Base-by-base conservation (phyloP, 2,888 invertebrate genomes). In the Nezara viridula region DNA sequence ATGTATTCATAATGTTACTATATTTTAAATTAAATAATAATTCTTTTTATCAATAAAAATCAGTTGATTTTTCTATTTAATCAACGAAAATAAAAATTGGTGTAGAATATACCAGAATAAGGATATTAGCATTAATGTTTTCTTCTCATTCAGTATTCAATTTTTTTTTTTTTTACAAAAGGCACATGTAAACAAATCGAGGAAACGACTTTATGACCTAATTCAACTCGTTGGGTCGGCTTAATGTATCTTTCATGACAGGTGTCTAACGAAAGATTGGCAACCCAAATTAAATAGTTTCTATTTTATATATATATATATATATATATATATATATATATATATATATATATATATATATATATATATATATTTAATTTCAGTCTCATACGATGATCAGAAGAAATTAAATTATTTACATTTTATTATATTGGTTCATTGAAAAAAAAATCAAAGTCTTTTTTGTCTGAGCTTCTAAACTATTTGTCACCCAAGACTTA, bases 201-300 rank as follows among this genome's bases (percentile, higher is more conserved):
- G 7, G 55, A 10, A 60, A 60, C 60, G 27, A 27, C 4, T 60
- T 60, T 60, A 60, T 60, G 60, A 60, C 60, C 60, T 60, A 60
- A 60, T 60, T 60, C 60, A 60, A 27, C 27, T 27, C 27, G 60
- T 27, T 60, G 27, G 27, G 27, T 16, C 60, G 27, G 60, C 27
- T 27, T 60, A 27, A 27, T 60, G 10, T 55, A 55, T 55, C n/a
- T 55, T 9, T 55, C 55, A 55, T 55, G 55, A 55, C n/a, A 55
- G 55, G n/a, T n/a, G 55, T 55, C 55, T 55, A n/a, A 55, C 55
- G 55, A 12, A n/a, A 55, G 55, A n/a, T 55, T n/a, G 55, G n/a
- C 55, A n/a, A 55, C 12, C 55, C 55, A 12, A 4, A 55, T 55
- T 12, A n/a, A n/a, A n/a, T n/a, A n/a, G 55, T 55, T 55, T 55